Conservation (phyloP, 2,888 invertebrate species). For the Antheraea yamamai region DNA sequence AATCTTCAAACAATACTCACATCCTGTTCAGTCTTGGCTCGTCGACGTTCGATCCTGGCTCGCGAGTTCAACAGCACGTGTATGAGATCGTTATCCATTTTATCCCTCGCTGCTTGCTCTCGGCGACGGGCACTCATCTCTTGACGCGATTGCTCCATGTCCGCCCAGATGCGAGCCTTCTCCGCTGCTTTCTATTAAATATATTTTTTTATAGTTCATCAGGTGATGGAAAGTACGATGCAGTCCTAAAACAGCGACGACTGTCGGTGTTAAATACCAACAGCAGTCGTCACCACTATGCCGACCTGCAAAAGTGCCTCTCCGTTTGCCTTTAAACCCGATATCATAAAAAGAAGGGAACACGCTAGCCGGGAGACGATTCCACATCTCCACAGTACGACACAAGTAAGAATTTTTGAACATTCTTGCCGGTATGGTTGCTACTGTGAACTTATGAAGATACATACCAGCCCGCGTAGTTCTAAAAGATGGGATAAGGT, state of each 20-base stretch:
- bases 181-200: conserved; percentile 51
- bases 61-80: conserved; percentile 52
- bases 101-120: conserved; percentile 51
- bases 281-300: no score
- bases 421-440: no score
- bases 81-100: conserved; percentile 60
- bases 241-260: neutral
- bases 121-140: conserved; percentile 41
- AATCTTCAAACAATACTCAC: conserved; percentile 37
- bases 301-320: no score
- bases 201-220: neutral
- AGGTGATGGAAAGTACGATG: neutral
- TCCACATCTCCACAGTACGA: no score
- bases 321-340: no score
- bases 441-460: no score
- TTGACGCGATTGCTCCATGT: conserved; percentile 52
- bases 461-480: no score
- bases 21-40: conserved; percentile 55
- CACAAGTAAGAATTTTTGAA: no score
- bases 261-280: no score
- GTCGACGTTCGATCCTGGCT: conserved; percentile 43
- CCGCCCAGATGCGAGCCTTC: conserved; percentile 57
- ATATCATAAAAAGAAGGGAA: no score
- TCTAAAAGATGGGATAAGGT: no score
- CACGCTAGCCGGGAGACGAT: no score